Evolutionary conservation across 1,140 invertebrate genomes (phyloP).

Genomic region (Nebria ingens): DNA sequence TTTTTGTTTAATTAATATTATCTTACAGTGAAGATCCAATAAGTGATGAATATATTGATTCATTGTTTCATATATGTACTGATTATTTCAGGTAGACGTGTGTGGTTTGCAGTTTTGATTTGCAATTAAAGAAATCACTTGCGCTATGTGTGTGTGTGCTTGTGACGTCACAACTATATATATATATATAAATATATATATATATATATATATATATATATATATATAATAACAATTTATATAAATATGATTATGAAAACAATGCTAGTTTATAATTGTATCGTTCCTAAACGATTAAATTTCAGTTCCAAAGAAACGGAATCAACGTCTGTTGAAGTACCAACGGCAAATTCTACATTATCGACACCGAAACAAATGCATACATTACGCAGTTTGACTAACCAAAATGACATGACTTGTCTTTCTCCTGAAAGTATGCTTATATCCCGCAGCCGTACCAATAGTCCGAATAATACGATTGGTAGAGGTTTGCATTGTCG

Average conservation of each 20-base stretch:
- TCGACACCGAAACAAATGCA: conserved; percentile 17
- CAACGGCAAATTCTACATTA: conserved; percentile 19
- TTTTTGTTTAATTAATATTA: conserved; percentile 11
- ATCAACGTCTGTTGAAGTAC: conserved; percentile 15
- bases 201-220: too few relatives aligned
- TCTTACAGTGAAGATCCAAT: conserved; percentile 29
- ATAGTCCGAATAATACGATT: conserved; percentile 27
- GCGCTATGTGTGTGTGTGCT: too few relatives aligned
- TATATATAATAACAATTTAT: too few relatives aligned
- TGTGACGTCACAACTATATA: too few relatives aligned
- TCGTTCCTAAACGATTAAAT: conserved; percentile 6
- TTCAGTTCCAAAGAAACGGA: conserved; percentile 20
- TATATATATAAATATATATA: too few relatives aligned
- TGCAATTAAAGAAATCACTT: too few relatives aligned
- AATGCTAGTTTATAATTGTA: too few relatives aligned
- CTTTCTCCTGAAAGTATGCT: conserved; percentile 22
- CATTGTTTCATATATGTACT: conserved; percentile 32
- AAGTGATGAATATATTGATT: conserved; percentile 31
- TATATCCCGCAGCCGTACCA: conserved; percentile 20
- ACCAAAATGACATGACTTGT: conserved; percentile 18
- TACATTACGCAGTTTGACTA: conserved; percentile 19
- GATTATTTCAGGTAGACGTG: conserved; percentile 27
- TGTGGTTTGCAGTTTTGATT: too few relatives aligned
- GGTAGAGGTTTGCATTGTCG: conserved; percentile 27
- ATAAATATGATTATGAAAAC: too few relatives aligned